Conservation (phyloP, 2,113 vertebrate genomes). For the Apteryx mantelli region DNA sequence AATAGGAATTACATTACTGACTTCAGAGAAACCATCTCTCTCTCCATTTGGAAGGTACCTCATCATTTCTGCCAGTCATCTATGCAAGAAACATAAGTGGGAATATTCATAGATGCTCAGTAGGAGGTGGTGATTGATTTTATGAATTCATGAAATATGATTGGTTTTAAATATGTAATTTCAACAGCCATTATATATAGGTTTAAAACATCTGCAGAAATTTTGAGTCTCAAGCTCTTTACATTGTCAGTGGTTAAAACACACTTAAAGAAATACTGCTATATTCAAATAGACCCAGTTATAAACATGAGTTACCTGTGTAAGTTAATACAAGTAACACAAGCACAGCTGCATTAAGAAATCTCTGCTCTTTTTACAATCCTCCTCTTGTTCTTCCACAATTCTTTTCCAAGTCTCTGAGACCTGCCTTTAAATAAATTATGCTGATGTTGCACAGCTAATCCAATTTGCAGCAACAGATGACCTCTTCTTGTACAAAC, state of each 20-base stretch:
- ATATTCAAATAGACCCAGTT: background rate
- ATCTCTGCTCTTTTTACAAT: background rate
- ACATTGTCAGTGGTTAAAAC: background rate
- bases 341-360: background rate
- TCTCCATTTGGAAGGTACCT: background rate
- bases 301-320: background rate
- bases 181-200: background rate
- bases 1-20: background rate
- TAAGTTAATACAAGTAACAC: background rate
- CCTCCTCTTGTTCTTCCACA: background rate
- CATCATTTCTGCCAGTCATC: background rate
- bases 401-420: background rate
- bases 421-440: conserved; percentile 22
- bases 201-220: background rate
- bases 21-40: background rate
- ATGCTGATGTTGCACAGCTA: conserved; percentile 8
- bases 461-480: conserved; percentile 27
- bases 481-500: conserved; percentile 6
- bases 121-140: background rate
- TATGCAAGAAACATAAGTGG: background rate
- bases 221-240: background rate
- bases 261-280: background rate
- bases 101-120: conserved; percentile 9
- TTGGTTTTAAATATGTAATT: background rate
- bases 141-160: background rate